phyloP scores from a whole-genome alignment of 2,888 invertebrate genomes.

The Myopa tessellatipennis region DNA sequence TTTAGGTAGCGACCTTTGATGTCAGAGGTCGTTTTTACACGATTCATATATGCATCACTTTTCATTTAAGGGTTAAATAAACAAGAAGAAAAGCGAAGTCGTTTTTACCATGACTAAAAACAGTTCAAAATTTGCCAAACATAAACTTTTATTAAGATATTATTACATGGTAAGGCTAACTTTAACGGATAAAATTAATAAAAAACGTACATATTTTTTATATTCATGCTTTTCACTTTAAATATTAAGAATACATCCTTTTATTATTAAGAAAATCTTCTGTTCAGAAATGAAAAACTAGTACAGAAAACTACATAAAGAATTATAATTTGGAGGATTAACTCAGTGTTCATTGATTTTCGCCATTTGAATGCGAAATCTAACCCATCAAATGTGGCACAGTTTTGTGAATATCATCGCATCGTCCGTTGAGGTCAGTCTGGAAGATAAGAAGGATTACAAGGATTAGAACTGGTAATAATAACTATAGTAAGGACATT shows the following conservation, averaged over 20 bases:
- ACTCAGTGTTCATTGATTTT: not conserved
- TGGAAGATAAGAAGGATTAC: constrained; percentile 58
- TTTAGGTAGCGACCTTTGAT: no score
- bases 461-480: constrained; percentile 51
- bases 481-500: not conserved
- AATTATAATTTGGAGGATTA: no score
- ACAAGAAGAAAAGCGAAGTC: no score
- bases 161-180: no score
- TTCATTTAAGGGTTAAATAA: no score
- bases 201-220: constrained; percentile 33
- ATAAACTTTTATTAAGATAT: no score
- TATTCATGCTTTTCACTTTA: constrained; percentile 34
- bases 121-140: no score
- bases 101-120: no score
- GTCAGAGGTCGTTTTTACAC: no score
- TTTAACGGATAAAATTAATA: not conserved
- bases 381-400: constrained; percentile 63
- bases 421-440: constrained; percentile 83
- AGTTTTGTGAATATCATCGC: constrained; percentile 78
- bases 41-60: no score
- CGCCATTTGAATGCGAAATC: constrained; percentile 16
- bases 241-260: not conserved
- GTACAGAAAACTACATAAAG: no score
- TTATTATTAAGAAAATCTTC: not conserved
- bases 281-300: no score